A percentile compares a stretch with the other conserved stretches of the same genome.
Conservation (phyloP, 1,140 invertebrate species). For the Pseudomyrmex flavicornis region DNA sequence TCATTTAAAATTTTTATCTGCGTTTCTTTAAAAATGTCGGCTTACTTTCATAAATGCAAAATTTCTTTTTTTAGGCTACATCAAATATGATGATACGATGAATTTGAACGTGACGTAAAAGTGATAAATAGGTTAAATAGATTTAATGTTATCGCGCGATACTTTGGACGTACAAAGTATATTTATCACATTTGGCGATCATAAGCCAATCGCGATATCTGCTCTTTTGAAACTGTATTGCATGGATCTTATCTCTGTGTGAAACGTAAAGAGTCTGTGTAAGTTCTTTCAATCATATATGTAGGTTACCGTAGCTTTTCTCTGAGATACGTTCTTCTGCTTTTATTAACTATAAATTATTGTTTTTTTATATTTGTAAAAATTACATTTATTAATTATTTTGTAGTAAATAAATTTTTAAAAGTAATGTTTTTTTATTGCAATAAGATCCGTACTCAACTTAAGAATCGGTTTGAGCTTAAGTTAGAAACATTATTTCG, state of each 20-base stretch:
- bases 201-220: not conserved
- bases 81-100: not conserved
- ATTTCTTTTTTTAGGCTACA: constrained; percentile 4
- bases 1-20: not conserved
- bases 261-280: not conserved
- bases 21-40: not conserved
- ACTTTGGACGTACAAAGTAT: constrained; percentile 5
- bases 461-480: no score
- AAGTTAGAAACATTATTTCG: no score
- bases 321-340: not conserved
- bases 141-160: constrained; percentile 3
- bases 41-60: not conserved
- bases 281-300: not conserved
- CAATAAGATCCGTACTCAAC: no score
- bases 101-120: constrained; percentile 3
- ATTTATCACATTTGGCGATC: not conserved
- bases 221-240: not conserved
- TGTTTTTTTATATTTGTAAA: no score
- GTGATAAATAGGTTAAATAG: constrained; percentile 29
- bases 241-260: not conserved
- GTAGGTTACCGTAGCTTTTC: not conserved
- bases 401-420: no score
- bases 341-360: constrained; percentile 7
- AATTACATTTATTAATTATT: no score
- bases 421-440: no score